phyloP scores from a whole-genome alignment of 2,797 vertebrate genomes.

The Syngnathus acus region DNA sequence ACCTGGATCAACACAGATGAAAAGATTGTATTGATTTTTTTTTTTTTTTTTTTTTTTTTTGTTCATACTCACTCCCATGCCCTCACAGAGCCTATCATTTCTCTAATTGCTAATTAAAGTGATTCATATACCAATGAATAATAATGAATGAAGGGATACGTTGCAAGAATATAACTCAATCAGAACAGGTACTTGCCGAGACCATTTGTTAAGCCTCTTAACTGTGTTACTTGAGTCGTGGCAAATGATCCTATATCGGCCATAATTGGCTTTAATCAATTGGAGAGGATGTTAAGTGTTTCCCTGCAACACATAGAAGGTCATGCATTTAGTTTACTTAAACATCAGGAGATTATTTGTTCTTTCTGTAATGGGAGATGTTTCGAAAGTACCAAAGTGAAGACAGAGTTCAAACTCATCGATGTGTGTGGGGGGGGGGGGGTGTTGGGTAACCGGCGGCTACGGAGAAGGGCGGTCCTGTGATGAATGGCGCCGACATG shows the following conservation, averaged over 20 bases:
- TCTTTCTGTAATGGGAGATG: constrained; percentile 28
- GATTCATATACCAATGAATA: neutral
- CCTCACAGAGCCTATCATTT: neutral
- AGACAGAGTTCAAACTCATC: constrained; percentile 58
- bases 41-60: neutral
- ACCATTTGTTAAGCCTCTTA: constrained; percentile 13
- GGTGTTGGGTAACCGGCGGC: constrained; percentile 62
- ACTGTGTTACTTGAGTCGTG: constrained; percentile 17
- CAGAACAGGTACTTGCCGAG: neutral
- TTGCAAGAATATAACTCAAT: neutral
- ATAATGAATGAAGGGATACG: neutral
- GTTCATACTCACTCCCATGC: neutral
- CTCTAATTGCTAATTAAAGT: neutral
- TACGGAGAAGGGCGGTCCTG: constrained; percentile 67
- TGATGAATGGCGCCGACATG: constrained; percentile 75
- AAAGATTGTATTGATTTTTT: neutral
- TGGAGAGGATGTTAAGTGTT: constrained; percentile 25
- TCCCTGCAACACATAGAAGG: constrained; percentile 2
- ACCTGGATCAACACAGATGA: neutral
- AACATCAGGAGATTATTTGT: constrained; percentile 24
- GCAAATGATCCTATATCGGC: constrained; percentile 32
- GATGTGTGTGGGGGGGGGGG: constrained; percentile 11
- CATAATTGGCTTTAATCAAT: constrained; percentile 33
- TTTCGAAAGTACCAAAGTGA: constrained; percentile 48
- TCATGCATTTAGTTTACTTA: neutral